Base-by-base conservation (phyloP, 2,888 invertebrate species). In the Scotopteryx bipunctaria region DNA sequence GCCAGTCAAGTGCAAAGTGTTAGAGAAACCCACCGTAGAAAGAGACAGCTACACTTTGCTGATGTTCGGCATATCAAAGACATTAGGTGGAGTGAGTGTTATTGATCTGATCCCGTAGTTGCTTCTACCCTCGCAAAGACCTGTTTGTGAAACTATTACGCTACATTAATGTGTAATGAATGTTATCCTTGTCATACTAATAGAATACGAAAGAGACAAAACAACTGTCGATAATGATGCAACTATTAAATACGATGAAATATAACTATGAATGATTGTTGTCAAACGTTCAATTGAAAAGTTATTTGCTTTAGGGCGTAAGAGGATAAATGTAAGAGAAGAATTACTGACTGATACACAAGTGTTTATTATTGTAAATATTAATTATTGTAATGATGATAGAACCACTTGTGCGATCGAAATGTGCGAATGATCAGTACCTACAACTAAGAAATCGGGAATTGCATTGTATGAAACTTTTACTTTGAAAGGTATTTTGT, bases 351-450 rank as follows among this genome's bases (percentile, higher is more conserved):
- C 89, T 87, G 89, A 88, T 78, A 76, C 81, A 76, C 83, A 82
- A 85, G 83, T 86, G 86, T 86, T 79, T 84, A 84, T 80, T 76
- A 73, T 70, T 88, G 89, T 90, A 90, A 81, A 90, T 89, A 89
- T 81, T 81, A 83, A 79, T 75, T 71, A 78, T 61, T 67, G 73
- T 78, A 73, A 81, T 71, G 74, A 74, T 79, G 70, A 69, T 69
- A 69, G 75, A 73, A 67, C 73, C 82, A 82, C 81, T 79, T 82
- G 82, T 81, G 81, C 70, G 76, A 77, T 76, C 73, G 66, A 72
- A 73, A 37, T 59, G 52, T 75, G 77, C 73, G 73, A 73, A 59
- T 51, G 57, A 59, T 69, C 60, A 65, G 64, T 68, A 61, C 57
- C 63, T 66, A 66, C 61, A 64, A 68, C 66, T 77, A 73, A 69